phyloP scores from a whole-genome alignment of 2,797 vertebrate genomes.

The Rhynchonycteris naso region DNA sequence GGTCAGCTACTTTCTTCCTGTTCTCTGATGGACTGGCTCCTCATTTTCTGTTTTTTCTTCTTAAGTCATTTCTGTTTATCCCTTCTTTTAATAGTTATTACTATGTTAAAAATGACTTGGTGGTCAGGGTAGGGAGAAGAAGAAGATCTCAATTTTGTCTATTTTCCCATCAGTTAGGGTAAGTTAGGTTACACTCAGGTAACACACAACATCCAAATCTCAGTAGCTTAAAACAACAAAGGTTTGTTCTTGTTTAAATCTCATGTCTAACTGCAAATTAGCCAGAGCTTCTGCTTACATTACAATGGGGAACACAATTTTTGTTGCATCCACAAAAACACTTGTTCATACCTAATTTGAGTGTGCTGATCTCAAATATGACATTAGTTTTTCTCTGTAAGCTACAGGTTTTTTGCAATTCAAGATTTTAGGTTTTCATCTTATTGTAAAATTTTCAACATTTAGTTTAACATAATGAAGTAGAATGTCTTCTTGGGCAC shows the following conservation, averaged over 20 bases:
- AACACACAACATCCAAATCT: background rate
- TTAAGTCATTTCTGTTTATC: background rate
- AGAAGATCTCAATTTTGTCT: background rate
- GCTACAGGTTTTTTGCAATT: too few relatives aligned
- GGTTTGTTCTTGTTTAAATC: background rate
- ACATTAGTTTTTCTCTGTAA: too few relatives aligned
- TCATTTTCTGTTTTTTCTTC: conserved; percentile 8
- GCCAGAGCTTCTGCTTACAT: background rate
- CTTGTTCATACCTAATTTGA: too few relatives aligned
- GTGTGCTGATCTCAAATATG: too few relatives aligned
- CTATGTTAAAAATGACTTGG: conserved; percentile 4
- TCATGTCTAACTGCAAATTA: background rate
- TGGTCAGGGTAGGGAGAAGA: background rate
- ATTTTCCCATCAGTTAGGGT: background rate
- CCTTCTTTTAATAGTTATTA: background rate
- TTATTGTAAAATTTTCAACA: too few relatives aligned
- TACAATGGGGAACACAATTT: too few relatives aligned
- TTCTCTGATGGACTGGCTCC: background rate
- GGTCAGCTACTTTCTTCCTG: background rate
- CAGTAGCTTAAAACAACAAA: background rate
- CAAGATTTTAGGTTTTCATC: too few relatives aligned
- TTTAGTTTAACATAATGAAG: too few relatives aligned
- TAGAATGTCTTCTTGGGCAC: too few relatives aligned
- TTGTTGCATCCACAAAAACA: too few relatives aligned
- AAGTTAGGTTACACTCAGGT: background rate